These are phyloP conservation scores for Stomatorhinus walkeri DNA, from an alignment of 2,797 vertebrate genomes.

Conservation along the genomic window DNA sequence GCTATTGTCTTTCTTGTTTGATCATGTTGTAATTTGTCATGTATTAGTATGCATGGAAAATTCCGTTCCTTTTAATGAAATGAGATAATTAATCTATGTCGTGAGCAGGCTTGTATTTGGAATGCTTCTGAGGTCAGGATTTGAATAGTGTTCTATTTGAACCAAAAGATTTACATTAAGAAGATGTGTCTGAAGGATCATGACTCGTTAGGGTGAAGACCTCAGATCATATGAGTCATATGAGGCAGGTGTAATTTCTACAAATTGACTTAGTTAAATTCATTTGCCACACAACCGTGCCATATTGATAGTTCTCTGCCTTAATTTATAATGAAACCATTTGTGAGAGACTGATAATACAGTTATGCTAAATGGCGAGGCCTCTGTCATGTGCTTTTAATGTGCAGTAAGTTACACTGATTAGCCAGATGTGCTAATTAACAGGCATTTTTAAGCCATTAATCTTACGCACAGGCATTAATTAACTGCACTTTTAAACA, in stretches of 20 bases:
- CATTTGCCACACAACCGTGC: not conserved
- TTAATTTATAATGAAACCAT: not conserved
- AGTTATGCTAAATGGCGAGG: not conserved
- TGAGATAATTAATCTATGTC: not conserved
- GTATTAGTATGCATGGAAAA: constrained; percentile 8
- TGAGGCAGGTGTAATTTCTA: not conserved
- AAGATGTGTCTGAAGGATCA: not conserved
- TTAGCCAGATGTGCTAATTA: constrained; percentile 9
- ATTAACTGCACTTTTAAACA: not conserved
- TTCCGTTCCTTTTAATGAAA: not conserved
- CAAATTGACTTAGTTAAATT: not conserved
- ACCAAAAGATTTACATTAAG: not conserved
- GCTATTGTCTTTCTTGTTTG: constrained; percentile 1
- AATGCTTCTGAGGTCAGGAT: not conserved
- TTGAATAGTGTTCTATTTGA: not conserved
- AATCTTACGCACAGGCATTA: not conserved
- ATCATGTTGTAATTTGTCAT: not conserved
- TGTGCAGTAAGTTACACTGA: not conserved
- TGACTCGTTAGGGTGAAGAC: not conserved
- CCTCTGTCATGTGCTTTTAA: not conserved
- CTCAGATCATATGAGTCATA: not conserved
- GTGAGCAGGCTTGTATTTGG: not conserved
- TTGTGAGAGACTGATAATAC: not conserved
- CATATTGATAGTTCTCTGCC: not conserved
- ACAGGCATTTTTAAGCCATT: not conserved